Percentiles rank a stretch among this genome's conserved stretches.
These are phyloP conservation scores for Pangasius sanitwongsei DNA, from an alignment of 2,797 vertebrate genomes.

Conservation along the genomic window DNA sequence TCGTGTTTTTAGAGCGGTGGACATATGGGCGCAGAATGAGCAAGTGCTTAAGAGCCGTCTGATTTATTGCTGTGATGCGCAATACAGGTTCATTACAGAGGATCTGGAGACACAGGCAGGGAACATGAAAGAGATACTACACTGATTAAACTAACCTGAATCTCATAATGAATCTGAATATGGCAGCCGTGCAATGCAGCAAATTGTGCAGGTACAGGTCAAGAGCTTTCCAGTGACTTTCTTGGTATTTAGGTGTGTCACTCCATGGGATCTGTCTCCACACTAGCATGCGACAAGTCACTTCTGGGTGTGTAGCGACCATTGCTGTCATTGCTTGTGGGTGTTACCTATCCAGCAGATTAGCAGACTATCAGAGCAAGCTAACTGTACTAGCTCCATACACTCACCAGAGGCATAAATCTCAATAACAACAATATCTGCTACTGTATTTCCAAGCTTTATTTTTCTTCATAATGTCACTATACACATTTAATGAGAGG, in stretches of 20 bases:
- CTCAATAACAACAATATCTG: neutral
- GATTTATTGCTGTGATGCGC: conserved; percentile 43
- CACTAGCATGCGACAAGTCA: neutral
- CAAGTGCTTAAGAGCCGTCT: conserved; percentile 18
- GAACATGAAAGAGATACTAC: neutral
- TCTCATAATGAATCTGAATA: neutral
- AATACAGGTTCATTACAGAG: conserved; percentile 14
- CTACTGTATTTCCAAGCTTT: neutral
- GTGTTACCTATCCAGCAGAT: neutral
- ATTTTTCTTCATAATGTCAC: neutral
- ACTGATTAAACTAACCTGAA: neutral
- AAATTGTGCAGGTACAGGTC: neutral
- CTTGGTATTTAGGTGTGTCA: neutral
- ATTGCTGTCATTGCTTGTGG: neutral
- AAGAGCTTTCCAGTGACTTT: neutral
- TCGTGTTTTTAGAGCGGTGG: conserved; percentile 6
- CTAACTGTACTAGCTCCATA: neutral
- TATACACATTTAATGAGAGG: neutral
- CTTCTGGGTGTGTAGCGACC: neutral
- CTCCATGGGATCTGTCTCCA: neutral
- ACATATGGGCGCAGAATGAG: conserved; percentile 25
- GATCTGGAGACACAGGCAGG: neutral
- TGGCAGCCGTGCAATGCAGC: neutral
- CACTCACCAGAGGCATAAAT: neutral
- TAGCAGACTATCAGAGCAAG: neutral